Percentiles rank a stretch among this genome's conserved stretches.
Evolutionary conservation across 2,888 invertebrate genomes (phyloP).

Genomic region (Stenolophus ochropezus): DNA sequence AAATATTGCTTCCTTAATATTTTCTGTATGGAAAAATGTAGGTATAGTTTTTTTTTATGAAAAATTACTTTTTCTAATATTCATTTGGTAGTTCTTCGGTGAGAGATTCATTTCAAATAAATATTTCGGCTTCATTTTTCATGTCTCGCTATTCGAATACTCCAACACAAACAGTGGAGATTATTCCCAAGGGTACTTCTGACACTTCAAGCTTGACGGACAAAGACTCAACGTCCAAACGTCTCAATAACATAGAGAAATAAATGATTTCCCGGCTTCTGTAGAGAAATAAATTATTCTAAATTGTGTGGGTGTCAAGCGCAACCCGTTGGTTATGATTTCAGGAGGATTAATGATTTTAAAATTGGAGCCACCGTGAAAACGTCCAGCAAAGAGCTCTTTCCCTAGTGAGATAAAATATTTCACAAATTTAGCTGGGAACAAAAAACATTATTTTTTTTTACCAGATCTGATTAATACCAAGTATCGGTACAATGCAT

Average conservation of each 20-base stretch:
- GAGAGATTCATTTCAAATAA: slow-evolving; percentile 32
- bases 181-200: slow-evolving; percentile 18
- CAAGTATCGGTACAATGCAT: no score
- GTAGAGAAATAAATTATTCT: background rate
- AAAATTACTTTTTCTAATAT: background rate
- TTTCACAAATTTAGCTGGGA: no score
- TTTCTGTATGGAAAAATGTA: no score
- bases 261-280: slow-evolving; percentile 22
- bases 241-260: slow-evolving; percentile 21
- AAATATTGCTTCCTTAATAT: no score
- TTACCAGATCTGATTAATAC: no score
- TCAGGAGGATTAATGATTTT: slow-evolving; percentile 10
- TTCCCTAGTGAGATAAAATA: no score
- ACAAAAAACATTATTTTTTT: no score
- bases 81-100: background rate
- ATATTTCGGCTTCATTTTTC: slow-evolving; percentile 31
- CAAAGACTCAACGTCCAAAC: slow-evolving; percentile 1
- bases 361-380: background rate
- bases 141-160: slow-evolving; percentile 9
- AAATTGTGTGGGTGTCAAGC: slow-evolving; percentile 1
- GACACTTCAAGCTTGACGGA: background rate
- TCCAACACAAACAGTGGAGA: slow-evolving; percentile 5
- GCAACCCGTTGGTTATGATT: slow-evolving; percentile 3
- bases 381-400: no score
- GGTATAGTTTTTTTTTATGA: background rate